Percentiles rank a stretch among this genome's conserved stretches.
Evolutionary conservation across 2,888 invertebrate species (phyloP).

Genomic region (Pristionchus arcanus): DNA sequence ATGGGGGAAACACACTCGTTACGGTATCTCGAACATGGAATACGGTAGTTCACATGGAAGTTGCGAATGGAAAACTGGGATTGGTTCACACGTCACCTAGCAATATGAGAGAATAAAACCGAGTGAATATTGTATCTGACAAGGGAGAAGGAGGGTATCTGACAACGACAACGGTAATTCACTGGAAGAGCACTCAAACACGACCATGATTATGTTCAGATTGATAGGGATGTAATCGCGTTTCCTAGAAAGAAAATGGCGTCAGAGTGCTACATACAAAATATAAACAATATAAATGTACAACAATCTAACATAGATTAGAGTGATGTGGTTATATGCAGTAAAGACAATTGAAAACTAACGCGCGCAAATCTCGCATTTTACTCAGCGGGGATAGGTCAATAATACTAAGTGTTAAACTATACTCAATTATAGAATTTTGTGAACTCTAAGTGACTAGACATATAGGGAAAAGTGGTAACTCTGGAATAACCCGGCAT

Average conservation of each 20-base stretch:
- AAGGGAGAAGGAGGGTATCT: not conserved
- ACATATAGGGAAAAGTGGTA: slow-evolving; percentile 14
- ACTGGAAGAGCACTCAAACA: slow-evolving; percentile 33
- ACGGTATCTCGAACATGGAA: slow-evolving; percentile 38
- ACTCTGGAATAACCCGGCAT: not conserved
- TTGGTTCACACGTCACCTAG: slow-evolving; percentile 38
- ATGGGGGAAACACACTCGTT: not conserved
- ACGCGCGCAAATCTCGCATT: not conserved
- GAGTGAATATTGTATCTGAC: not conserved
- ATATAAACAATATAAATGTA: slow-evolving; percentile 27
- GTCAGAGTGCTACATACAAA: slow-evolving; percentile 26
- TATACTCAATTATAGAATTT: not conserved
- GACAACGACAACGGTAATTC: not conserved
- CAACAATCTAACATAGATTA: slow-evolving; percentile 17
- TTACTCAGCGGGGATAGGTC: not conserved
- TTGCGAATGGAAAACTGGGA: slow-evolving; percentile 40
- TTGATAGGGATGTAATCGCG: not conserved
- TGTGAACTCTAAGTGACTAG: slow-evolving; percentile 40
- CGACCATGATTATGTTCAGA: slow-evolving; percentile 33
- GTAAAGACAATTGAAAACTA: not conserved
- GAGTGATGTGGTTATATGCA: not conserved
- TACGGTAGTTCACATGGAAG: slow-evolving; percentile 47
- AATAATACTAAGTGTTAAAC: slow-evolving; percentile 9
- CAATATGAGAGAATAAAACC: slow-evolving; percentile 21
- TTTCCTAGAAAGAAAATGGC: slow-evolving; percentile 30